Evolutionary conservation across 2,797 vertebrate genomes (phyloP).

Genomic region (Columba guinea): DNA sequence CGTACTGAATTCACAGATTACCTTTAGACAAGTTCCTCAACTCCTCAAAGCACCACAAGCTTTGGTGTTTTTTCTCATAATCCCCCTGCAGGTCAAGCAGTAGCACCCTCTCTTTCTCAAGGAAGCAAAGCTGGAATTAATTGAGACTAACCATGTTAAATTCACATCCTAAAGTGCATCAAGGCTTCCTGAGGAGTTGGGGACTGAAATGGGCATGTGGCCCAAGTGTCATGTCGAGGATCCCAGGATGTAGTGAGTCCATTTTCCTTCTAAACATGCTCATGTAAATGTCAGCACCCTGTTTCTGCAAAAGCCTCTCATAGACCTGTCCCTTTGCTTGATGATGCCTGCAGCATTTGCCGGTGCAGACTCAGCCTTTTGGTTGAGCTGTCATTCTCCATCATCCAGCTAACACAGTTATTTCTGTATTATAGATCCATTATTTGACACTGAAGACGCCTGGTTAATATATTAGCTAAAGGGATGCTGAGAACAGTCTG

Average conservation of each 20-base stretch:
- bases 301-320: background rate
- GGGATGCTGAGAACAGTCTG: background rate
- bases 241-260: background rate
- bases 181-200: background rate
- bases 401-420: slow-evolving; percentile 6
- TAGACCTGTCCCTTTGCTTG: background rate
- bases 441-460: slow-evolving; percentile 6
- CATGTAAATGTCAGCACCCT: background rate
- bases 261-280: background rate
- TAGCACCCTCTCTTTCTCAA: background rate
- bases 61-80: background rate
- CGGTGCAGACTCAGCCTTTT: background rate
- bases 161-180: background rate
- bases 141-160: background rate
- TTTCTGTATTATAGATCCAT: slow-evolving; percentile 7
- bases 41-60: background rate
- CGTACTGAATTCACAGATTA: background rate
- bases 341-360: background rate
- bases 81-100: background rate
- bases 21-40: background rate
- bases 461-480: slow-evolving; percentile 28
- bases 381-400: slow-evolving; percentile 13
- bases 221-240: background rate
- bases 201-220: background rate
- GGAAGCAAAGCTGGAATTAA: background rate